These are phyloP conservation scores for Hylaea fasciaria DNA, from an alignment of 2,888 invertebrate species.

Conservation along the genomic window DNA sequence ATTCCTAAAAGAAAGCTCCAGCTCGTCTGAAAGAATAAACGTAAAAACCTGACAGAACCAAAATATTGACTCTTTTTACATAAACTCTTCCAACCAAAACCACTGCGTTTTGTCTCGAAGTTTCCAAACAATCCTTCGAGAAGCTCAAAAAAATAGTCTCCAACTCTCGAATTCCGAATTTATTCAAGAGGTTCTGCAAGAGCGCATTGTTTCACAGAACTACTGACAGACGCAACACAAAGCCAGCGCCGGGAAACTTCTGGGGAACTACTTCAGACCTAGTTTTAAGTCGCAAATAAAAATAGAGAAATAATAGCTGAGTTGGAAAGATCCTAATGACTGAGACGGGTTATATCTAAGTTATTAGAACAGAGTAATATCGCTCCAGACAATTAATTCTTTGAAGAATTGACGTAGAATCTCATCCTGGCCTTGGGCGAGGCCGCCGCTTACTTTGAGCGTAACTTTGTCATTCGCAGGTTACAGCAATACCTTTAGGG, in stretches of 20 bases:
- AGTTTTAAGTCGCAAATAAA: slow-evolving; percentile 26
- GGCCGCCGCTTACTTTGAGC: not conserved
- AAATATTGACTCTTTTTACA: not conserved
- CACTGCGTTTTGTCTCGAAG: slow-evolving; percentile 7
- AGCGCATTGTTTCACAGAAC: slow-evolving; percentile 22
- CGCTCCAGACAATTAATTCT: slow-evolving; percentile 1
- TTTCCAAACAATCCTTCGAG: slow-evolving; percentile 16
- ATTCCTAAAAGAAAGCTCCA: too few relatives aligned
- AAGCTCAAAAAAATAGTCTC: slow-evolving; percentile 17
- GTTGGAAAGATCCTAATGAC: slow-evolving; percentile 10
- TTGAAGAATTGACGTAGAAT: not conserved
- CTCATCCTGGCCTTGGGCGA: not conserved
- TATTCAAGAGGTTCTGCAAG: slow-evolving; percentile 28
- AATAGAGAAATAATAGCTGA: slow-evolving; percentile 10
- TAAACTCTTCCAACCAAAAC: slow-evolving; percentile 5
- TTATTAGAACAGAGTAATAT: slow-evolving; percentile 5
- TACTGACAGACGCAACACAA: slow-evolving; percentile 22
- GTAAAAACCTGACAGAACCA: not conserved
- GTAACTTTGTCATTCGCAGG: not conserved
- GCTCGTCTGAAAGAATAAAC: too few relatives aligned
- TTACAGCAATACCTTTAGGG: too few relatives aligned
- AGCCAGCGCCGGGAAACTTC: slow-evolving; percentile 9
- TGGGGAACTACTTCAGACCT: slow-evolving; percentile 1
- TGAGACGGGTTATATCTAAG: slow-evolving; percentile 11
- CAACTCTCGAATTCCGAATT: slow-evolving; percentile 19